Evolutionary conservation across 2,888 invertebrate species (phyloP).

Genomic region (Alloscopus bannaensis): DNA sequence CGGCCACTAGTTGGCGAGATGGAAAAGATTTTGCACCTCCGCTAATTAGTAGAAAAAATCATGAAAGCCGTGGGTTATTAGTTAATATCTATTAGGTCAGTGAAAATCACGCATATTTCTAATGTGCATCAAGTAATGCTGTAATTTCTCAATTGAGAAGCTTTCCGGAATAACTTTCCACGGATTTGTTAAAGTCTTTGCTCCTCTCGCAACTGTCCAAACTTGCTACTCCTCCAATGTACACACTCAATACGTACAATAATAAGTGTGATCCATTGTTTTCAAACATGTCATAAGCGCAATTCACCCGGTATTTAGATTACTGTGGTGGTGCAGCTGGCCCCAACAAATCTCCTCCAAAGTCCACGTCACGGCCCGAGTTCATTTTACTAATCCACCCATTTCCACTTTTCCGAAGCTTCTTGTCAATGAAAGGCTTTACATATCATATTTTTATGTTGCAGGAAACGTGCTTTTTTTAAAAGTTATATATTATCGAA

Average conservation of each 20-base stretch:
- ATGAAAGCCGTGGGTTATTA: no score
- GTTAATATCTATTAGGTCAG: no score
- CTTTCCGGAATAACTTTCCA: no score
- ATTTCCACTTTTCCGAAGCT: conserved; percentile 19
- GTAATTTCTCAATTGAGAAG: no score
- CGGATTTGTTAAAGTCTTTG: no score
- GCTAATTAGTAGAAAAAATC: no score
- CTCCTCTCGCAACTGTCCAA: no score
- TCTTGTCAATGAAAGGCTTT: conserved; percentile 27
- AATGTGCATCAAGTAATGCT: no score
- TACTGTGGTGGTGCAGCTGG: conserved; percentile 17
- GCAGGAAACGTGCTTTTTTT: not conserved
- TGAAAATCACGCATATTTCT: no score
- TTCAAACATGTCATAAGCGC: not conserved
- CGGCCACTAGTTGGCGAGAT: not conserved
- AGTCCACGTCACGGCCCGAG: conserved; percentile 3
- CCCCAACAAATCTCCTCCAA: conserved; percentile 1
- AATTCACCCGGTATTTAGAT: not conserved
- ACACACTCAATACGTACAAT: no score
- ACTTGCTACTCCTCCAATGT: no score
- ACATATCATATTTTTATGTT: conserved; percentile 1
- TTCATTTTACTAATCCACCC: conserved; percentile 53
- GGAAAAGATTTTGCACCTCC: not conserved
- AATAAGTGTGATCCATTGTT: no score
- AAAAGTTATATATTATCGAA: not conserved